Evolutionary conservation across 2,888 invertebrate species (phyloP).

Genomic region (Nycteola revayana): DNA sequence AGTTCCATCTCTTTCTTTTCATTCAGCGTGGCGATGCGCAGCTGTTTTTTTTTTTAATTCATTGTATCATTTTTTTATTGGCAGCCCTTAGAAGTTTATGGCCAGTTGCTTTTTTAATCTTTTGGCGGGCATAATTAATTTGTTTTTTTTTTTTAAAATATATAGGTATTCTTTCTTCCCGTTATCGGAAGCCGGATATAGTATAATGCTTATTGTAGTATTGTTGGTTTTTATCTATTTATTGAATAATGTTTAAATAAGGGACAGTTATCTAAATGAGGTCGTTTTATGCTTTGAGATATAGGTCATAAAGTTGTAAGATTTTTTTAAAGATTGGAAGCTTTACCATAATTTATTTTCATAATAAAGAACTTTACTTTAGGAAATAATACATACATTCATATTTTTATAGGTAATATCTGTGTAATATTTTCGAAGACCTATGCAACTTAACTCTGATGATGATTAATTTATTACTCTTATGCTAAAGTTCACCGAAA

Average conservation of each 20-base stretch:
- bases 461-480: no score
- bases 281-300: no score
- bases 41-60: slow-evolving; percentile 67
- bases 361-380: no score
- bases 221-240: slow-evolving; percentile 30
- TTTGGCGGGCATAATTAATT: slow-evolving; percentile 39
- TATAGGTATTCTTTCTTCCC: slow-evolving; percentile 5
- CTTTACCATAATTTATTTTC: no score
- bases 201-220: slow-evolving; percentile 21
- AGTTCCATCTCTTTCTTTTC: slow-evolving; percentile 44
- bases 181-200: slow-evolving; percentile 34
- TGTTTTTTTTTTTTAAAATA: slow-evolving; percentile 19
- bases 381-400: no score
- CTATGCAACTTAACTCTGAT: no score
- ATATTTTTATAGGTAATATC: no score
- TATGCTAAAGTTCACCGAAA: no score
- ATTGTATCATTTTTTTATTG: slow-evolving; percentile 61
- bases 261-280: background rate
- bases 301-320: no score
- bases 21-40: slow-evolving; percentile 68
- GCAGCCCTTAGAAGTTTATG: slow-evolving; percentile 67
- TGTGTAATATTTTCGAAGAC: no score
- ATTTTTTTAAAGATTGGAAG: no score
- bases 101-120: slow-evolving; percentile 73
- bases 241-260: slow-evolving; percentile 21